Evolutionary conservation across 2,888 invertebrate species (phyloP), one percentile per base, ranked within the genome.

Genomic region (Cheilosia pagana): DNA sequence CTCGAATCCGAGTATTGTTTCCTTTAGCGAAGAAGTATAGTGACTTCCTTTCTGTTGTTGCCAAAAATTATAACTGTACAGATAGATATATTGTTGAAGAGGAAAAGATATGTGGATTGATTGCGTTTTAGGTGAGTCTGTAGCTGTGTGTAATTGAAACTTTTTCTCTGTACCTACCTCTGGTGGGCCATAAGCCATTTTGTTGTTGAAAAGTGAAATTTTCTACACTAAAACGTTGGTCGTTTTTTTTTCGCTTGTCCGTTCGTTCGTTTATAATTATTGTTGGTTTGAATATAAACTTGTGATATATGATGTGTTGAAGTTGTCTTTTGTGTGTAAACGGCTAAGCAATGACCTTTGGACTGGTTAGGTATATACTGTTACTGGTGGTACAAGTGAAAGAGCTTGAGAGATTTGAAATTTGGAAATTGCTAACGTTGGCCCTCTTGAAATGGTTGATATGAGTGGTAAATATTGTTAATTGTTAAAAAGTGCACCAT

Each of bases 111-210:
- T 77, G 71, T 68, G 82, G 72, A 82, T 82, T 77, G 82, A 82
- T 72, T 62, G 71, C 67, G 82, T 71, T 77, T 82, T 82, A 67
- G 82, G 82, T 82, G 77, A 82, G 82, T 82, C 75, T n/a, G 60
- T 35, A 35, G 35, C 35, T 62, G 60, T 59, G 60, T 59, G 45
- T 55, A 74, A 63, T 65, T 70, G 70, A 45, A 76, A 57, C 57
- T 81, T 62, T 81, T 67, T 68, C 12, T 62, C 57, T 35, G 52
- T 45, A 8, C n/a, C n/a, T 23, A n/a, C 23, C 55, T 21, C 25
- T 48, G 67, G 16, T 45, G 16, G 62, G 39, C 63, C 43, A 55
- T 67, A 25, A 65, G 71, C 76, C 77, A 67, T 77, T 82, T 82
- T 82, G 60, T 71, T 72, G 28, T 45, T 67, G 31, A 72, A 77